Conservation (phyloP, 2,113 vertebrate species). For the Elgaria multicarinata region DNA sequence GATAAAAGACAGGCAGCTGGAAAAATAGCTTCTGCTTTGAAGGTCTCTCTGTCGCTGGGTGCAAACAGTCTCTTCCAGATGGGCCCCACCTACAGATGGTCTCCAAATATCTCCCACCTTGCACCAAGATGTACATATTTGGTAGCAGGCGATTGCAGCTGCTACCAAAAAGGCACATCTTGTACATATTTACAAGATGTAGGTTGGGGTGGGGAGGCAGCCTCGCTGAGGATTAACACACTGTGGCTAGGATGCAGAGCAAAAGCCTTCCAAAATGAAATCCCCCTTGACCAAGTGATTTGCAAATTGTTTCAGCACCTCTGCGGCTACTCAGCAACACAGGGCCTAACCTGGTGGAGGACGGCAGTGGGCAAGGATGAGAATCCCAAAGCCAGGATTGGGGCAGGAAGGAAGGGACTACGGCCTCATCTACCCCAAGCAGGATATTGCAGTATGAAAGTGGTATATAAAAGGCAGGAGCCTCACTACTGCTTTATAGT, state of each 20-base stretch:
- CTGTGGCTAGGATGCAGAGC: rapidly evolving
- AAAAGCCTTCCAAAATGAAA: conserved; percentile 6
- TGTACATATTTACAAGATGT: too few species aligned
- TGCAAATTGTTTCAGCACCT: conserved; percentile 58
- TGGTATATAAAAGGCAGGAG: too few species aligned
- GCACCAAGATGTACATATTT: neutral
- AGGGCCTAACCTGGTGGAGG: neutral
- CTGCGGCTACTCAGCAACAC: neutral
- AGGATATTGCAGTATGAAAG: too few species aligned
- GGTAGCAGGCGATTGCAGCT: neutral
- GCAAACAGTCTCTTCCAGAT: neutral
- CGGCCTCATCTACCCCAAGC: too few species aligned
- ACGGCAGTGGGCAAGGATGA: neutral
- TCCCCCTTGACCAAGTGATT: conserved; percentile 31
- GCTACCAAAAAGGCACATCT: too few species aligned
- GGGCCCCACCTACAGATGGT: neutral
- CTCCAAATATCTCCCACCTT: neutral
- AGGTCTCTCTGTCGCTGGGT: neutral
- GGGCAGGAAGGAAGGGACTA: neutral
- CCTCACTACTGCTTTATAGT: too few species aligned
- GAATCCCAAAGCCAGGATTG: neutral
- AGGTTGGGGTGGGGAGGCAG: neutral
- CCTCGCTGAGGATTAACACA: rapidly evolving
- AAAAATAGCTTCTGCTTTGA: conserved; percentile 42
- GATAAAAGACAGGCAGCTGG: conserved; percentile 35